These are phyloP conservation scores for Glyphotaelius pellucidus DNA, from an alignment of 2,888 invertebrate genomes.

Conservation along the genomic window DNA sequence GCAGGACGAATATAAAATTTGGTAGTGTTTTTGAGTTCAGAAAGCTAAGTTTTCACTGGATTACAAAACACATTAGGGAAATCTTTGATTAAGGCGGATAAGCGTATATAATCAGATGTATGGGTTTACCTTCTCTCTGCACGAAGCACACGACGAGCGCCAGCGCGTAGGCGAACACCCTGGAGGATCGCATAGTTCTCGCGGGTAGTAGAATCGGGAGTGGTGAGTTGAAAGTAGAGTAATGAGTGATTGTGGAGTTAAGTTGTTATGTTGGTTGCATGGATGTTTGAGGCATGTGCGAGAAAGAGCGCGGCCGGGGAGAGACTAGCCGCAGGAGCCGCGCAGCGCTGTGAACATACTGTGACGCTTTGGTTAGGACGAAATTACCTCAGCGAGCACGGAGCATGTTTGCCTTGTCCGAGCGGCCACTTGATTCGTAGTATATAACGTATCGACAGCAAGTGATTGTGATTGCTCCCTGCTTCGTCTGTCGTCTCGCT, in stretches of 20 bases:
- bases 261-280: not conserved
- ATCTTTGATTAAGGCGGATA: not conserved
- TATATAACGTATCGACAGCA: not conserved
- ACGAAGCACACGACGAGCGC: slow-evolving; percentile 61
- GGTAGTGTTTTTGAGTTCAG: not conserved
- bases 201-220: not conserved
- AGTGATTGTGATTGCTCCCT: slow-evolving; percentile 7
- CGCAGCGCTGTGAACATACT: not conserved
- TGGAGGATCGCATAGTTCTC: slow-evolving; percentile 57
- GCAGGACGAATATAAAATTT: not conserved
- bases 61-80: not conserved
- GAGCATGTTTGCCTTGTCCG: not conserved
- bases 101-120: not conserved
- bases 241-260: not conserved
- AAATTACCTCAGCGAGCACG: slow-evolving; percentile 26
- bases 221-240: not conserved
- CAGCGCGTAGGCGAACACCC: slow-evolving; percentile 60
- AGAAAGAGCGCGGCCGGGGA: slow-evolving; percentile 53
- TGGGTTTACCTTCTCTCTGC: slow-evolving; percentile 59
- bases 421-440: not conserved
- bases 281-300: slow-evolving; percentile 33
- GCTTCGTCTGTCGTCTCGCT: not conserved
- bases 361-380: not conserved
- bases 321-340: slow-evolving; percentile 50
- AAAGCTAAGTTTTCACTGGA: not conserved